Conservation (phyloP, 1,140 invertebrate species). For the Berghia stephanieae region DNA sequence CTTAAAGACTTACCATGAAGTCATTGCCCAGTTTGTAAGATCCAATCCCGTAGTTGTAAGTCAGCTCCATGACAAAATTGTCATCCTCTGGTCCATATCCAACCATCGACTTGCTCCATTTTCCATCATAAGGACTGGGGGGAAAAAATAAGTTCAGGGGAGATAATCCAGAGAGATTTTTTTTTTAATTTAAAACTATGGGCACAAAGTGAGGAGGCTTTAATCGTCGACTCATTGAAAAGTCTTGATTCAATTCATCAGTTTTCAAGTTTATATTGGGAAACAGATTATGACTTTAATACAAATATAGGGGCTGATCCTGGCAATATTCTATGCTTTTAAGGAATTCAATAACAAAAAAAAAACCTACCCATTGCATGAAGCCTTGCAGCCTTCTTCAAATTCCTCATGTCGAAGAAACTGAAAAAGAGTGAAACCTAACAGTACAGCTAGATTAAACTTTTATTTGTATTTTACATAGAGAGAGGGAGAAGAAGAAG, state of each 20-base stretch:
- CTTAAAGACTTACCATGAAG: constrained; percentile 77
- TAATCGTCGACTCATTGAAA: no score
- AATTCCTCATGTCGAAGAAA: constrained; percentile 97
- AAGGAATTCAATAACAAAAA: no score
- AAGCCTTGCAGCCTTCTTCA: constrained; percentile 91
- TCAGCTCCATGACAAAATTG: constrained; percentile 96
- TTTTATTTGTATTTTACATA: neutral
- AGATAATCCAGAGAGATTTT: neutral
- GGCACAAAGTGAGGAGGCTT: no score
- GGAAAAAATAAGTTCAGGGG: constrained; percentile 23
- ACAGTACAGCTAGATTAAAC: no score
- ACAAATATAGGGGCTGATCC: no score
- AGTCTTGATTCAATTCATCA: no score
- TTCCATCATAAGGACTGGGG: constrained; percentile 87
- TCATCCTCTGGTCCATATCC: constrained; percentile 95
- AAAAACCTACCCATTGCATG: constrained; percentile 89
- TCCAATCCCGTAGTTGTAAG: constrained; percentile 95
- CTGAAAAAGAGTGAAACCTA: constrained; percentile 70
- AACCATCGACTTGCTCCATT: constrained; percentile 99
- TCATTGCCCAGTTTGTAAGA: constrained; percentile 89
- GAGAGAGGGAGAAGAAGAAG: no score
- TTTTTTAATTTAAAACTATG: neutral
- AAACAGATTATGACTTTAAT: no score
- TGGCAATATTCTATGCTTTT: no score
- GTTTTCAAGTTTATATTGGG: no score